Percentiles rank a stretch among this genome's conserved stretches.
Conservation (phyloP, 2,888 invertebrate species). For the Bhutanitis thaidina region DNA sequence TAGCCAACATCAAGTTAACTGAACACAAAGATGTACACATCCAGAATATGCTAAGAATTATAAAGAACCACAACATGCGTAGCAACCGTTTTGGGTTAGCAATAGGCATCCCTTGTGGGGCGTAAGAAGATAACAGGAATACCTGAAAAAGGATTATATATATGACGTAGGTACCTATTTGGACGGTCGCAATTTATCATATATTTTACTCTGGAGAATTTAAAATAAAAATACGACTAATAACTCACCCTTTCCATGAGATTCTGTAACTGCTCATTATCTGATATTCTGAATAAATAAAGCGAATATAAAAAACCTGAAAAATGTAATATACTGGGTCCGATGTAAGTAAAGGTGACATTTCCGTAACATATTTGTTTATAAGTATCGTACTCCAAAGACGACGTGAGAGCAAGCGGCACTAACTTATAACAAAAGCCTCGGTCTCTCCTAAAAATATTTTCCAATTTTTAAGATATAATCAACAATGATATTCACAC, state of each 20-base stretch:
- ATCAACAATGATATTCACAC: too few species aligned
- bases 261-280: conserved; percentile 90
- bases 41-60: conserved; percentile 84
- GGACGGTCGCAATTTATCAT: too few species aligned
- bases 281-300: conserved; percentile 86
- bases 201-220: too few species aligned
- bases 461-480: too few species aligned
- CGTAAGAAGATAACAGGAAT: conserved; percentile 85
- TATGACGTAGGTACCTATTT: too few species aligned
- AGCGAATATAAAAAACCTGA: conserved; percentile 86
- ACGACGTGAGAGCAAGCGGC: conserved; percentile 60
- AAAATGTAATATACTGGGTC: conserved; percentile 87
- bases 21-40: conserved; percentile 84
- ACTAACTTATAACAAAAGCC: conserved; percentile 84
- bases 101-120: conserved; percentile 80
- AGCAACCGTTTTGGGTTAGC: conserved; percentile 85
- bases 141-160: conserved; percentile 63
- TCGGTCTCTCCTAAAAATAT: conserved; percentile 81
- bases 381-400: conserved; percentile 68
- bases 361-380: conserved; percentile 85
- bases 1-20: conserved; percentile 83
- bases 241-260: conserved; percentile 88
- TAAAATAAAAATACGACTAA: too few species aligned
- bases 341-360: conserved; percentile 84
- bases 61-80: conserved; percentile 85